Evolutionary conservation across 2,113 vertebrate genomes (phyloP).

Genomic region (Falcunculus frontatus): DNA sequence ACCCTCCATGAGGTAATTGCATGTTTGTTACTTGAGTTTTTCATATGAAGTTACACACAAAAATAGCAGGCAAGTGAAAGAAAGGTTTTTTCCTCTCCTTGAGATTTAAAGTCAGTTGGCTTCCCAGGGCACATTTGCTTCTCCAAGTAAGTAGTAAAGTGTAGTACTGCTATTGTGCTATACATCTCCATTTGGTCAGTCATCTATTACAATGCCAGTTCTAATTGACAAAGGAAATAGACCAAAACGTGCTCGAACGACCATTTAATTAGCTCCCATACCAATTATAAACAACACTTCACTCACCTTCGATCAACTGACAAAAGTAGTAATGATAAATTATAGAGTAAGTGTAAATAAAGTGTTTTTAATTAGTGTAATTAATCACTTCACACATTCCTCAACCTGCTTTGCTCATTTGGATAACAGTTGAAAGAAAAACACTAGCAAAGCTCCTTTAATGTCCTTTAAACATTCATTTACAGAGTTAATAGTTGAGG

Average conservation of each 20-base stretch:
- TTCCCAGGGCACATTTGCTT: not conserved
- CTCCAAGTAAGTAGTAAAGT: not conserved
- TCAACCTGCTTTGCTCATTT: slow-evolving; percentile 32
- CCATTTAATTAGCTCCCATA: slow-evolving; percentile 37
- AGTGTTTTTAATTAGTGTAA: slow-evolving; percentile 51
- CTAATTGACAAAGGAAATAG: slow-evolving; percentile 58
- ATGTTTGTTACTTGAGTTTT: not conserved
- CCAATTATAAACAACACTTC: slow-evolving; percentile 46
- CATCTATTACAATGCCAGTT: not conserved
- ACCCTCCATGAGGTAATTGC: not conserved
- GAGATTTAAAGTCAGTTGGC: not conserved
- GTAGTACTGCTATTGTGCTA: not conserved
- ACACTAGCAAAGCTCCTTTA: slow-evolving; percentile 1
- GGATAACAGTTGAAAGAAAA: slow-evolving; percentile 26
- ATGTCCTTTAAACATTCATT: slow-evolving; percentile 35
- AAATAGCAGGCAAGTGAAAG: not conserved
- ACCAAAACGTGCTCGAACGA: not conserved
- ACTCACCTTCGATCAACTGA: slow-evolving; percentile 55
- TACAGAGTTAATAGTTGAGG: slow-evolving; percentile 34
- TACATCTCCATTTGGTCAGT: slow-evolving; percentile 7
- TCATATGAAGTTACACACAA: not conserved
- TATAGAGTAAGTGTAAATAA: slow-evolving; percentile 57
- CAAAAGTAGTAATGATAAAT: slow-evolving; percentile 54
- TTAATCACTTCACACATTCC: slow-evolving; percentile 60
- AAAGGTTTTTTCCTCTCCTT: not conserved